Evolutionary conservation across 2,888 invertebrate species (phyloP).

Genomic region (Leptinotarsa tumamoca): DNA sequence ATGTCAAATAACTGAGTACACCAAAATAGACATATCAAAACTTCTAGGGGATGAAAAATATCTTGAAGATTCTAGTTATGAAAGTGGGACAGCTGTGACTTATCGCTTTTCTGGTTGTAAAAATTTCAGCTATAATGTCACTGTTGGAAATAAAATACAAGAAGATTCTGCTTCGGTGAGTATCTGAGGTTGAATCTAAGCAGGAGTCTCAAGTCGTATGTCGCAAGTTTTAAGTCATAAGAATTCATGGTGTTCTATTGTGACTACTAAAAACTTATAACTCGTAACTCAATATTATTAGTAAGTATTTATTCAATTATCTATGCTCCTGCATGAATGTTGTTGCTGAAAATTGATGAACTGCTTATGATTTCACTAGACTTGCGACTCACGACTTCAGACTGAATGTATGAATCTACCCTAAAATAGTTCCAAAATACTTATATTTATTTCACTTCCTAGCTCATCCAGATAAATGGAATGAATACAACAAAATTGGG

Average conservation of each 20-base stretch:
- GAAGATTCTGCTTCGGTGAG: neutral
- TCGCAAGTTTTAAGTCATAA: too few species aligned
- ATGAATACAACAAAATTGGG: neutral
- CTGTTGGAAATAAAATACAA: neutral
- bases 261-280: too few species aligned
- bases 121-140: slow-evolving; percentile 1
- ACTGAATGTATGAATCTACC: slow-evolving; percentile 2
- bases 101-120: slow-evolving; percentile 64
- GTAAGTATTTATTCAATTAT: too few species aligned
- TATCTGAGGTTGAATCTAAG: too few species aligned
- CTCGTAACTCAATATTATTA: too few species aligned
- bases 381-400: too few species aligned
- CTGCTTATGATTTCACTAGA: too few species aligned
- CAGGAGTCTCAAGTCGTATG: too few species aligned
- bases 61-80: slow-evolving; percentile 44
- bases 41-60: slow-evolving; percentile 43
- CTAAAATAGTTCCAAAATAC: slow-evolving; percentile 21
- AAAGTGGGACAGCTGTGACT: slow-evolving; percentile 40
- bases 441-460: neutral
- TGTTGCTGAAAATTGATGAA: too few species aligned
- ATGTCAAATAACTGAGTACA: slow-evolving; percentile 59
- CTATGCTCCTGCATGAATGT: too few species aligned
- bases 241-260: too few species aligned
- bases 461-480: slow-evolving; percentile 23
- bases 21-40: slow-evolving; percentile 56